A percentile compares a stretch with the other conserved stretches of the same genome.
Evolutionary conservation across 1,140 invertebrate species (phyloP).

Genomic region (Ditylenchus dipsaci): DNA sequence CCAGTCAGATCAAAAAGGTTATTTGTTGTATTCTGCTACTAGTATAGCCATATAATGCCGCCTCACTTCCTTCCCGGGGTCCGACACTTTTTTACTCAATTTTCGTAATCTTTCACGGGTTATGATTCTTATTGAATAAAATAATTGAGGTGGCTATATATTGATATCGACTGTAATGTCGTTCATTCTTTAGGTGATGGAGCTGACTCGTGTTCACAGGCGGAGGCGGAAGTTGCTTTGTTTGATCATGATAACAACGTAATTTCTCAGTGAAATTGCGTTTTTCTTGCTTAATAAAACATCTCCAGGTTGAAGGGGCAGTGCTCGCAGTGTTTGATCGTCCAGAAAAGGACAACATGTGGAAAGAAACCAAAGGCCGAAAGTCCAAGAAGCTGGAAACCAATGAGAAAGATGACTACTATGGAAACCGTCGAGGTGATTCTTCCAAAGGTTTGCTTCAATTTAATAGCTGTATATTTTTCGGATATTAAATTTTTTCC

Average conservation of each 20-base stretch:
- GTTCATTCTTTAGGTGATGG: constrained; percentile 1
- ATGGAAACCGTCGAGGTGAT: constrained; percentile 1
- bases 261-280: background rate
- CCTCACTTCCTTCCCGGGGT: too few relatives aligned
- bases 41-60: too few relatives aligned
- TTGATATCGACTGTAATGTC: too few relatives aligned
- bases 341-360: background rate
- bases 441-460: background rate
- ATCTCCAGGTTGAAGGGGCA: background rate
- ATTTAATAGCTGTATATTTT: too few relatives aligned
- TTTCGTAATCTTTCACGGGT: too few relatives aligned
- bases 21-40: background rate
- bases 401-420: background rate
- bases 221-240: constrained; percentile 1
- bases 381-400: constrained; percentile 8
- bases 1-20: background rate
- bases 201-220: constrained; percentile 1
- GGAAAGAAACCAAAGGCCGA: constrained; percentile 8
- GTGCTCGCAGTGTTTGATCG: background rate
- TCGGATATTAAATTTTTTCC: background rate
- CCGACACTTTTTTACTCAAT: too few relatives aligned
- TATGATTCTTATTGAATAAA: too few relatives aligned
- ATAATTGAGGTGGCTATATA: too few relatives aligned
- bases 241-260: constrained; percentile 1
- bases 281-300: too few relatives aligned